A percentile compares a stretch with the other conserved stretches of the same genome.
phyloP scores from a whole-genome alignment of 2,888 invertebrate genomes.

The Exocentrus adspersus region DNA sequence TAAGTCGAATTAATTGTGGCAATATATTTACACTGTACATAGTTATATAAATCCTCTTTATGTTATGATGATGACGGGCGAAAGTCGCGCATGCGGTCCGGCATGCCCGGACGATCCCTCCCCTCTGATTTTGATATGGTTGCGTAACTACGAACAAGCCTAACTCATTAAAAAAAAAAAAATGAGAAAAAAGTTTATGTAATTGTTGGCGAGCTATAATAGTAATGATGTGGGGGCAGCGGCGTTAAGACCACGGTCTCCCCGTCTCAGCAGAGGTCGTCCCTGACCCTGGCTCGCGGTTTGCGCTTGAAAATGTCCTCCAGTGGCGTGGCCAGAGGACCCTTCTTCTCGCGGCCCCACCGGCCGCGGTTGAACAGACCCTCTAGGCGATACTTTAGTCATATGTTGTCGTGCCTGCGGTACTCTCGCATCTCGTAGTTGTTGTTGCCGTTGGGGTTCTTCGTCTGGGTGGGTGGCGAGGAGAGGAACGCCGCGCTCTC shows the following conservation, averaged over 20 bases:
- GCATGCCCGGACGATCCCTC: background rate
- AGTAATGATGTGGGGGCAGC: background rate
- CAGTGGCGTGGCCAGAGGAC: slow-evolving; percentile 64
- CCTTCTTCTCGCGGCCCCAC: slow-evolving; percentile 64
- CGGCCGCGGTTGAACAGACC: slow-evolving; percentile 71
- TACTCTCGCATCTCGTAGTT: slow-evolving; percentile 84
- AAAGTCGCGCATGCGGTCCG: slow-evolving; percentile 25
- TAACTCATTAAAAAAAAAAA: too few relatives aligned
- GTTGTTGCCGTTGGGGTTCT: slow-evolving; percentile 79
- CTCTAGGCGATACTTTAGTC: slow-evolving; percentile 81
- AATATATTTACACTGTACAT: slow-evolving; percentile 42
- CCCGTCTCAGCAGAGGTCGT: slow-evolving; percentile 57
- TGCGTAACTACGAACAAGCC: slow-evolving; percentile 23
- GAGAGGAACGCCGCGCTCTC: slow-evolving; percentile 64
- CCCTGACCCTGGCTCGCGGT: slow-evolving; percentile 58
- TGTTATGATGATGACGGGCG: slow-evolving; percentile 24
- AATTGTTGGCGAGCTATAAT: slow-evolving; percentile 14
- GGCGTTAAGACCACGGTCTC: background rate
- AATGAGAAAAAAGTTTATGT: slow-evolving; percentile 18
- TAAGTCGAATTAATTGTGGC: slow-evolving; percentile 26
- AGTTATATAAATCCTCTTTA: slow-evolving; percentile 23
- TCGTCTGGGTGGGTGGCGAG: slow-evolving; percentile 60
- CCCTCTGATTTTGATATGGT: slow-evolving; percentile 18
- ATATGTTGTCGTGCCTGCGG: slow-evolving; percentile 70
- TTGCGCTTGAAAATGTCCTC: slow-evolving; percentile 63